A percentile compares a stretch with the other conserved stretches of the same genome.
These are phyloP conservation scores for Poecilus cupreus DNA, from an alignment of 2,888 invertebrate species.

Conservation along the genomic window DNA sequence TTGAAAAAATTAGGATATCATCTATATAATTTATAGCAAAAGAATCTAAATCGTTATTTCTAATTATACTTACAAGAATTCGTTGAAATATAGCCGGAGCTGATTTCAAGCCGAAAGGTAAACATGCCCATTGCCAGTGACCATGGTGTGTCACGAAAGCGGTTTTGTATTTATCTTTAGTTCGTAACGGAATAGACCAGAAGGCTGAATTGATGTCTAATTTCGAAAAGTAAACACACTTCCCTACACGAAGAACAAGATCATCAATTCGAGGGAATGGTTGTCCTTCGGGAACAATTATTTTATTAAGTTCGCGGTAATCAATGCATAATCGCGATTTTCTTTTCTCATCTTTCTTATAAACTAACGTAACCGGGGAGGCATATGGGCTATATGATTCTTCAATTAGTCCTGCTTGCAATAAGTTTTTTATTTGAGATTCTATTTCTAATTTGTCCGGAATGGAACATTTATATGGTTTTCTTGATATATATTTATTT, in stretches of 20 bases:
- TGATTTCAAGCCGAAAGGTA: constrained; percentile 61
- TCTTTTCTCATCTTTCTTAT: constrained; percentile 55
- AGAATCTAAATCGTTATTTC: no score
- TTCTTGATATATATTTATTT: constrained; percentile 7
- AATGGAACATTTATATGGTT: constrained; percentile 36
- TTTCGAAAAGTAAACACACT: constrained; percentile 55
- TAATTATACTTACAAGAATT: constrained; percentile 59
- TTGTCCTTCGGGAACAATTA: constrained; percentile 65
- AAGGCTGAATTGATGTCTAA: constrained; percentile 64
- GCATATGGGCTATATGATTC: constrained; percentile 47
- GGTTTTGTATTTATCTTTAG: constrained; percentile 61
- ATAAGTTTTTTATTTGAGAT: background rate
- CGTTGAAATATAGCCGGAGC: constrained; percentile 61
- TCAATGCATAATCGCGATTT: constrained; percentile 36
- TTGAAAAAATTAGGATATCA: constrained; percentile 62
- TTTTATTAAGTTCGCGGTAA: constrained; percentile 58
- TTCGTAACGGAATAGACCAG: constrained; percentile 58
- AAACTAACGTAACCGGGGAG: constrained; percentile 40
- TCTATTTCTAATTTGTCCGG: constrained; percentile 61
- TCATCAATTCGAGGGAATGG: no score
- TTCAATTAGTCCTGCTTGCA: background rate
- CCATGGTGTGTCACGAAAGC: constrained; percentile 35
- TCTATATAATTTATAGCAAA: no score
- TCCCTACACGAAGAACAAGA: no score
- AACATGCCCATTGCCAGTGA: constrained; percentile 57